Evolutionary conservation across 2,113 vertebrate species (phyloP).

Genomic region (Eurystomus gularis): DNA sequence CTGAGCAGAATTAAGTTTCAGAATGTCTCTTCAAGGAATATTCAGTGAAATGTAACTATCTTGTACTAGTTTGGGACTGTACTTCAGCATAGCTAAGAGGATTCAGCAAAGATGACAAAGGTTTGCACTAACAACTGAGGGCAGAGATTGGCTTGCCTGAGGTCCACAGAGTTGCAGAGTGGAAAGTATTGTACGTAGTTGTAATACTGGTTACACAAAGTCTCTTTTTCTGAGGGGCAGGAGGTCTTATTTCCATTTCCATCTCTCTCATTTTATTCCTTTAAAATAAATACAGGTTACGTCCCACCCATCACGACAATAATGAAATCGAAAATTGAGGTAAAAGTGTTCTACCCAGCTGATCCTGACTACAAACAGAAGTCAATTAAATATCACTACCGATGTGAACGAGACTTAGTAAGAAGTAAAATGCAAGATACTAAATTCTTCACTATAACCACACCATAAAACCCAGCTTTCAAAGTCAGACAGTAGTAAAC

Average conservation of each 20-base stretch:
- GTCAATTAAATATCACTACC: slow-evolving; percentile 55
- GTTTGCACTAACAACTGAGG: neutral
- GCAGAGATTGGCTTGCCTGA: slow-evolving; percentile 48
- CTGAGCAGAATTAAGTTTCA: neutral
- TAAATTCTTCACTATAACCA: slow-evolving; percentile 39
- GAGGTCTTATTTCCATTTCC: neutral
- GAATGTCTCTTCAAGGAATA: neutral
- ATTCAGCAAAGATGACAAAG: neutral
- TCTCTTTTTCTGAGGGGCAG: neutral
- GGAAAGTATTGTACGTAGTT: slow-evolving; percentile 16
- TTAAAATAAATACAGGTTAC: slow-evolving; percentile 27
- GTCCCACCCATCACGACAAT: slow-evolving; percentile 20
- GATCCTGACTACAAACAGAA: slow-evolving; percentile 47
- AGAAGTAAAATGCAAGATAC: slow-evolving; percentile 34
- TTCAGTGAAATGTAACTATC: neutral
- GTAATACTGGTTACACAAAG: slow-evolving; percentile 22
- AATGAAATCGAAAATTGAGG: slow-evolving; percentile 74
- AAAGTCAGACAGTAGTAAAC: slow-evolving; percentile 59
- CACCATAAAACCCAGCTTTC: slow-evolving; percentile 39
- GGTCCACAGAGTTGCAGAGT: slow-evolving; percentile 29
- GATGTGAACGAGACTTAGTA: slow-evolving; percentile 17
- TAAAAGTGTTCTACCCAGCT: slow-evolving; percentile 76
- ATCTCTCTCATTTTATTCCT: neutral
- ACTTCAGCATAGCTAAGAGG: neutral
- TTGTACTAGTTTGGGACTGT: neutral